Base-by-base conservation (phyloP, 1,140 invertebrate species). In the Apis mellifera region DNA sequence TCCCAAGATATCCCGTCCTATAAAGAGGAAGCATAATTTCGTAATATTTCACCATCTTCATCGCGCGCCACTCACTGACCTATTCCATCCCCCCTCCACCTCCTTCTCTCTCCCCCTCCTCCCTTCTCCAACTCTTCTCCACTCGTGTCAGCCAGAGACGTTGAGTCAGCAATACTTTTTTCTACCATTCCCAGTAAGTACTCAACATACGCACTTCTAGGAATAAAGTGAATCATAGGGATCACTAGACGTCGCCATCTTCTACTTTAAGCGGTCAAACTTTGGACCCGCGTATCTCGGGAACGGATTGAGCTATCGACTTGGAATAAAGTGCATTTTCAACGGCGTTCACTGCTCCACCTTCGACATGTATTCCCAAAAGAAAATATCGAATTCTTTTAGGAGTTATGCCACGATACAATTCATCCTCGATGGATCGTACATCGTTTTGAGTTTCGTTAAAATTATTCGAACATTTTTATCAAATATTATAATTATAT, bases 261-360 rank as follows among this genome's bases (percentile, higher is more conserved):
- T 64, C 19, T 9, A 64, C 26, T 42, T 68, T 42, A 42, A 50
- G 42, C 66, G 66, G 12, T 2, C 42, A n/a, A 50, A 69, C 66
- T 50, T 69, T 52, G n/a, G 13, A 52, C 13, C n/a, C 9, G 9
- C n/a, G n/a, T 69, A 69, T 69, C 68, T 69, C 68, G 3, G 9
- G n/a, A 52, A 52, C 68, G n/a, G 21, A 23, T 69, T 52, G n/a
- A 69, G 68, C 21, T 69, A 69, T 69, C 68, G 68, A 11, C 12
- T 17, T 52, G n/a, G 17, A 69, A 69, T 13, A 69, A 69, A 69
- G 13, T 69, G 48, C 48, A n/a, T 69, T 52, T 48, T 52, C 13
- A 50, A 69, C 21, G 15, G n/a, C 13, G 15, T 15, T 11, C 5
- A 52, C 15, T 52, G 11, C 68, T 23, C 48, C 52, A 69, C 17